Evolutionary conservation across 53 echinoderm and acorn worm species (phyloP), one percentile per base, ranked within the genome.

Genomic region (Apostichopus leukothele): DNA sequence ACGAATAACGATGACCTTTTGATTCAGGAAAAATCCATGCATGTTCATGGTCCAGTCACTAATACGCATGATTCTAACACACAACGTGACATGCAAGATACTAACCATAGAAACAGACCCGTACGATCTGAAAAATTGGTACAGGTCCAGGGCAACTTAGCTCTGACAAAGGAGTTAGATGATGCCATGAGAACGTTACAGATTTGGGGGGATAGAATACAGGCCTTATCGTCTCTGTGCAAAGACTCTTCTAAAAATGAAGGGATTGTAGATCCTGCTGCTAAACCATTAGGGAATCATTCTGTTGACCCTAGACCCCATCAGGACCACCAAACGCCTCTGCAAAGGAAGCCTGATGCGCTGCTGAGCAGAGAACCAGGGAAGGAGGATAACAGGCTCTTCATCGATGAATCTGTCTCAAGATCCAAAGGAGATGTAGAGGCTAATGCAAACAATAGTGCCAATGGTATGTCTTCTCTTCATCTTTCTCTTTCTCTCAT

Each of bases 291-390:
- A 76, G 52, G 77, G 77, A 85, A 85, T 85, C 85, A 13, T 85
- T 85, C 85, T 85, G 50, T 85, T 85, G 85, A 85, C 63, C 77
- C 77, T 76, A 85, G 85, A 63, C 85, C 85, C 63, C 85, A 67
- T 11, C 85, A 68, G 21, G 22, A 84, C n/a, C 50, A 85, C 50
- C 85, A 25, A n/a, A 85, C 51, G 12, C 85, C 85, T 1, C 22
- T 60, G 67, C 10, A 67, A 18, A 67, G 67, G 22, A 67, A 8
- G 7, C 50, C 85, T 5, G 39, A 39, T 39, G 3, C 39, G 39
- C 39, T 39, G 39, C 85, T 66, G 26, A 85, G 5, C 67, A 25
- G 51, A 18, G 85, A 67, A 18, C 39, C 27, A 18, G 59, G 21
- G 6, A 59, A 7, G 60, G 85, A 39, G 21, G 50, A 5, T 11